Evolutionary conservation across 2,113 vertebrate genomes (phyloP), one percentile per base, ranked within the genome.

Genomic region (Pterocles orientalis): DNA sequence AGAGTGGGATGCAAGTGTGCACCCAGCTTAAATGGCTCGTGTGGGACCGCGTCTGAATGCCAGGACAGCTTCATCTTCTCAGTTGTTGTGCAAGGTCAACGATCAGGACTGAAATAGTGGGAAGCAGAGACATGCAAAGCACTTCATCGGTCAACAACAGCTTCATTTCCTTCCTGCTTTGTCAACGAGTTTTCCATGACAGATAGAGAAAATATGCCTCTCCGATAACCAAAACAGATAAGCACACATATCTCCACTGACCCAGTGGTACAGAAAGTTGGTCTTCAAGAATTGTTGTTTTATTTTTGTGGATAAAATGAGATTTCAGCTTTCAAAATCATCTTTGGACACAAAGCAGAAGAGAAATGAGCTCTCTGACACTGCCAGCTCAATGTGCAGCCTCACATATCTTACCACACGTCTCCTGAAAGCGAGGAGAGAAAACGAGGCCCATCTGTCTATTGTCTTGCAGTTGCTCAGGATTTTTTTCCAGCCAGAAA

Each of bases 141-240:
- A 81, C 73, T 95, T 95, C 88, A 58, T 71, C 3, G 12, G 39
- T 83, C 78, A 91, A 26, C 66, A 70, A 71, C 78, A 90, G 86
- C 88, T 93, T 77, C 19, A 28, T 88, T 92, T 97, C 84, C 92
- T 97, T 91, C 93, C 94, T 93, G 77, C 84, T 83, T 83, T 53
- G 54, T 54, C 95, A 88, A 91, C 82, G 94, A 72, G 68, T 96
- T 97, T 97, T 96, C 94, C 91, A 72, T 83, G 92, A 86, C 76
- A 79, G 75, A 86, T 45, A 76, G 82, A 95, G 78, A 56, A 95
- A 88, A 64, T 47, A 66, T 91, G 84, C 88, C 72, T 6, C 82
- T 76, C 86, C 6, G 29, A 97, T 82, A 96, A 96, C 83, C 88
- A 78, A 66, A 92, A 33, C 80, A 96, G 93, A 88, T 92, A 97